Base-by-base conservation (phyloP, 2,113 vertebrate species). In the Chitala chitala region DNA sequence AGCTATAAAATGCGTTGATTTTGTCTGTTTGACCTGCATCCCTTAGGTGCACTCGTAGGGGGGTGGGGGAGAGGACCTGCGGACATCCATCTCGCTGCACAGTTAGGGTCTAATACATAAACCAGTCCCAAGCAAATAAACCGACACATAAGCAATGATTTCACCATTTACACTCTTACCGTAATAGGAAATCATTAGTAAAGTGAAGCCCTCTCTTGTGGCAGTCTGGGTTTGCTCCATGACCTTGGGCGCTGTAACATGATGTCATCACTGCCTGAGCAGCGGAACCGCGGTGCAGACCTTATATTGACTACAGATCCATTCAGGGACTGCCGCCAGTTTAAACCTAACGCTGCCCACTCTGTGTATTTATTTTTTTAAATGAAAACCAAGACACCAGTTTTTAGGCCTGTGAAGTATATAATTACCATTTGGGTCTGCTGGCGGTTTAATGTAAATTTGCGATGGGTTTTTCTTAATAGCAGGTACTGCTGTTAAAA, bases 321-420 rank as follows among this genome's bases (percentile, higher is more conserved):
- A 63, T 24, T 5, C 17, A 3, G n/a, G 13, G 33, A 1, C 20
- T 40, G 3, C 6, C 17, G 40, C 15, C 38, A 58, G 24, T 12
- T 8, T 22, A 15, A 78, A 61, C 77, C 48, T 79, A 81, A 44
- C 70, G 76, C 76, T 59, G n/a, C n/a, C n/a, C n/a, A n/a, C n/a
- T n/a, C n/a, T n/a, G 48, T 80, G n/a, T n/a, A n/a, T n/a, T n/a
- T n/a, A 81, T 84, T 86, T 77, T 75, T 79, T 82, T 82, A n/a
- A n/a, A n/a, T 81, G 79, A 81, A 84, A 77, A 81, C 2, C 44
- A 79, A 80, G 83, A 82, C 66, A 36, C 72, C 15, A 42, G 44
- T 10, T 38, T 36, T 61, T 10, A 31, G n/a, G 38, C 9, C 3
- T 7, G 10, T 26, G 6, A 24, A 10, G 4, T 31, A 33, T 74